Percentiles rank a stretch among this genome's conserved stretches.
Evolutionary conservation across 2,888 invertebrate species (phyloP).

Genomic region (Eustalomyia histrio): DNA sequence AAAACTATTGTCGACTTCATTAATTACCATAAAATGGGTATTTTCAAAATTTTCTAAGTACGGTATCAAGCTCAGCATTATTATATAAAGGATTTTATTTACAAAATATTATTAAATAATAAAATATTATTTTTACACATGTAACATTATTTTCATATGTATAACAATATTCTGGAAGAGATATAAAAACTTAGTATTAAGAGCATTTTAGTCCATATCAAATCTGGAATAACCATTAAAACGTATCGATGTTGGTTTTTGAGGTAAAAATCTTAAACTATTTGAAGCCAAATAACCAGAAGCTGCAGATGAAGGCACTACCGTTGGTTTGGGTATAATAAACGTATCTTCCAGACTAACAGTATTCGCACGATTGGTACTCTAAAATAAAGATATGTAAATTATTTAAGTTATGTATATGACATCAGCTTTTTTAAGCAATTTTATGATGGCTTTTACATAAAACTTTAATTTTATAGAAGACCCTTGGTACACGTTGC

Average conservation of each 20-base stretch:
- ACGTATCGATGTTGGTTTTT: conserved; percentile 41
- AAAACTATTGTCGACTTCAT: too few relatives aligned
- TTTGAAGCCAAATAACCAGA: conserved; percentile 44
- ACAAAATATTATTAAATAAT: neutral
- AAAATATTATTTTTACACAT: neutral
- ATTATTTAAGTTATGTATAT: neutral
- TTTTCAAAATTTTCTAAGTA: too few relatives aligned
- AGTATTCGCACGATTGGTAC: conserved; percentile 75
- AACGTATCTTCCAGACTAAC: conserved; percentile 73
- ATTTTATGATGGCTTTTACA: too few relatives aligned
- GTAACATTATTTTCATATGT: neutral
- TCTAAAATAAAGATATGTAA: conserved; percentile 64
- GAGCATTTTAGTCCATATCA: conserved; percentile 46
- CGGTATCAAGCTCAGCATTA: too few relatives aligned
- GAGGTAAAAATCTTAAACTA: conserved; percentile 48
- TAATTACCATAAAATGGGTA: too few relatives aligned
- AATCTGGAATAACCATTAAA: conserved; percentile 56
- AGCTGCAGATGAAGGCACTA: conserved; percentile 28
- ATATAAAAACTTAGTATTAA: conserved; percentile 17
- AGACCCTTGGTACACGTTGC: too few relatives aligned
- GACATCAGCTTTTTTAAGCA: too few relatives aligned
- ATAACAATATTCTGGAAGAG: conserved; percentile 51
- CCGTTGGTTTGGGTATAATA: conserved; percentile 62
- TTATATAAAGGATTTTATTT: neutral
- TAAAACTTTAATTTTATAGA: too few relatives aligned